Evolutionary conservation across 2,797 vertebrate species (phyloP).

Genomic region (Hypotaenidia philippensis): DNA sequence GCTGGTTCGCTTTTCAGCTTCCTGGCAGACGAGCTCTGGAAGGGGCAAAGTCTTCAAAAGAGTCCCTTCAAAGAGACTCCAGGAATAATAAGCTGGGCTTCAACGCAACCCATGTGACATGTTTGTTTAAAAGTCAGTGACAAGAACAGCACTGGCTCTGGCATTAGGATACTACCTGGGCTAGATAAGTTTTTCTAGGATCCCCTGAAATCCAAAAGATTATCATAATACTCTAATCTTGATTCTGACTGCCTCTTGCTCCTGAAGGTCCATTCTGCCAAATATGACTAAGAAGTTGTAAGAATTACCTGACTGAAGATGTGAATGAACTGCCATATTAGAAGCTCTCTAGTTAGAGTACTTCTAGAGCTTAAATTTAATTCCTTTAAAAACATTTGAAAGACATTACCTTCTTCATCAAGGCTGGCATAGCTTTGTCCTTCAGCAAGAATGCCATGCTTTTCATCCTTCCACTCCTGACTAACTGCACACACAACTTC

Average conservation of each 20-base stretch:
- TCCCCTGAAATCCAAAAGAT: background rate
- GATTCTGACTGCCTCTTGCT: background rate
- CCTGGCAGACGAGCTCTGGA: background rate
- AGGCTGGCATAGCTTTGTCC: slow-evolving; percentile 93
- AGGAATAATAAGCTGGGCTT: background rate
- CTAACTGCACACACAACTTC: slow-evolving; percentile 87
- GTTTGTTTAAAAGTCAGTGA: background rate
- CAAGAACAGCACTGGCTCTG: background rate
- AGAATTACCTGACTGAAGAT: background rate
- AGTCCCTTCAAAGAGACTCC: background rate
- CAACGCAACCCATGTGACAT: background rate
- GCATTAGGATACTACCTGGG: background rate
- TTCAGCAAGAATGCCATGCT: slow-evolving; percentile 84
- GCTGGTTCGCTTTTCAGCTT: background rate
- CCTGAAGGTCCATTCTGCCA: background rate
- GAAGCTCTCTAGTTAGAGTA: background rate
- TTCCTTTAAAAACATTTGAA: background rate
- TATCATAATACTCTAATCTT: background rate
- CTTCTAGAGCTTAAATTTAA: background rate
- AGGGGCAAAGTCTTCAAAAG: background rate
- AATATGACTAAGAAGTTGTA: background rate
- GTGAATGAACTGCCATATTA: background rate
- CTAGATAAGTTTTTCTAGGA: background rate
- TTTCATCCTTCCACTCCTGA: slow-evolving; percentile 88
- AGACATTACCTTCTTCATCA: slow-evolving; percentile 91